Conservation (phyloP, 2,888 invertebrate genomes). For the Steinernema scapterisci region DNA sequence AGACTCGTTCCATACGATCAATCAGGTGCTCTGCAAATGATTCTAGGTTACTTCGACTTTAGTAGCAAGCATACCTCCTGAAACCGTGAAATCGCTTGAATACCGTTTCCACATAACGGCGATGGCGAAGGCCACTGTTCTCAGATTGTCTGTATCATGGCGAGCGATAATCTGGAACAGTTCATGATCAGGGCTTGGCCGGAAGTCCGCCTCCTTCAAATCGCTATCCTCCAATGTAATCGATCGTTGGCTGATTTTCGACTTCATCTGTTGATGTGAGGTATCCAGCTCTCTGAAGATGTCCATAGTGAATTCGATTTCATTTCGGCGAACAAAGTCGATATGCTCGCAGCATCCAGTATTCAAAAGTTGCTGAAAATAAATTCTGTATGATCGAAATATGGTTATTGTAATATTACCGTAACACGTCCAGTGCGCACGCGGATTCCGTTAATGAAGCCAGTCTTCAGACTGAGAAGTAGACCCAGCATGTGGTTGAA, state of each 20-base stretch:
- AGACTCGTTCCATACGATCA: conserved; percentile 69
- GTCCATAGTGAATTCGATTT: conserved; percentile 67
- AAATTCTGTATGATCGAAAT: neutral
- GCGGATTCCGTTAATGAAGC: conserved; percentile 92
- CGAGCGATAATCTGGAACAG: conserved; percentile 47
- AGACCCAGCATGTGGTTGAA: conserved; percentile 94
- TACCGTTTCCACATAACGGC: conserved; percentile 54
- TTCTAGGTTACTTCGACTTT: neutral
- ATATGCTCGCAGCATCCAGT: conserved; percentile 98
- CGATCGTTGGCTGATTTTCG: conserved; percentile 41
- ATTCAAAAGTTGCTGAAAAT: conserved; percentile 86
- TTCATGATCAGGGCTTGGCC: conserved; percentile 41
- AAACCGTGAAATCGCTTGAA: conserved; percentile 50
- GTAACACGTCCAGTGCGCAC: conserved; percentile 82
- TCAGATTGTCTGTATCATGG: conserved; percentile 55
- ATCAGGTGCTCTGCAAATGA: conserved; percentile 65
- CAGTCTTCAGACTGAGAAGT: conserved; percentile 93
- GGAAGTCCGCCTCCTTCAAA: conserved; percentile 35
- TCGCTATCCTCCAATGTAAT: conserved; percentile 36
- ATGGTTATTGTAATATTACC: conserved; percentile 49
- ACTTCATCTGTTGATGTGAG: conserved; percentile 37
- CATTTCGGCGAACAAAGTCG: conserved; percentile 79
- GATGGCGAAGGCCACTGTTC: conserved; percentile 59
- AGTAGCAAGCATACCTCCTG: conserved; percentile 45
- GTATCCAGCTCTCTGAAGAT: conserved; percentile 56